Evolutionary conservation across 2,888 invertebrate genomes (phyloP).

Genomic region (Ptycholaimellus sp.): DNA sequence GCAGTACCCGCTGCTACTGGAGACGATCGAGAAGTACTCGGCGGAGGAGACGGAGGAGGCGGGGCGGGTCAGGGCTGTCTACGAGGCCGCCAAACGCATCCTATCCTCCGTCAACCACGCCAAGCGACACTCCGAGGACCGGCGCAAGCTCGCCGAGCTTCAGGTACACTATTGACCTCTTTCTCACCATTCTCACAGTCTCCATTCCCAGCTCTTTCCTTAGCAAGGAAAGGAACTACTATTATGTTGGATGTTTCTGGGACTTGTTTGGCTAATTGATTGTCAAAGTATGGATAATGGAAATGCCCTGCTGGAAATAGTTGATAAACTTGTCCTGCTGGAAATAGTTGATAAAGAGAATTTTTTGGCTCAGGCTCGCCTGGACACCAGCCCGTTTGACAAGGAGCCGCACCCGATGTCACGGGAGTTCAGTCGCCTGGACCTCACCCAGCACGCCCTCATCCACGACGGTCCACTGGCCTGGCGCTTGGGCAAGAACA

Average conservation of each 20-base stretch:
- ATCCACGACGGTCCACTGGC: constrained; percentile 58
- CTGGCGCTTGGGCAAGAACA: constrained; percentile 40
- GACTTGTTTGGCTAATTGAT: no score
- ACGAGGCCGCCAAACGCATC: constrained; percentile 52
- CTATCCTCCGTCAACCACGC: constrained; percentile 55
- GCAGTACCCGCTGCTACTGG: constrained; percentile 37
- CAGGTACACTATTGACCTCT: no score
- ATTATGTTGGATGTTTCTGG: no score
- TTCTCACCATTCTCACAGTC: no score
- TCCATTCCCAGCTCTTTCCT: no score
- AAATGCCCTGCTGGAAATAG: no score
- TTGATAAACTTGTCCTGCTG: no score
- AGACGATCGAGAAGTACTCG: constrained; percentile 49
- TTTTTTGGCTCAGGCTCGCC: no score
- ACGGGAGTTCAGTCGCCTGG: constrained; percentile 36
- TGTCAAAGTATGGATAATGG: no score
- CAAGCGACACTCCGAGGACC: constrained; percentile 48
- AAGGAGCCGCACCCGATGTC: constrained; percentile 12
- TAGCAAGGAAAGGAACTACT: no score
- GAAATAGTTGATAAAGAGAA: no score
- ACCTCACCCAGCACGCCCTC: constrained; percentile 48
- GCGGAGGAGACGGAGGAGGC: constrained; percentile 27
- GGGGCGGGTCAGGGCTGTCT: constrained; percentile 39
- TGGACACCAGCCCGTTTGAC: constrained; percentile 28
- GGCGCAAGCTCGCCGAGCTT: constrained; percentile 19